Evolutionary conservation across 2,888 invertebrate genomes (phyloP).

Genomic region (Meiosimyza decipiens): DNA sequence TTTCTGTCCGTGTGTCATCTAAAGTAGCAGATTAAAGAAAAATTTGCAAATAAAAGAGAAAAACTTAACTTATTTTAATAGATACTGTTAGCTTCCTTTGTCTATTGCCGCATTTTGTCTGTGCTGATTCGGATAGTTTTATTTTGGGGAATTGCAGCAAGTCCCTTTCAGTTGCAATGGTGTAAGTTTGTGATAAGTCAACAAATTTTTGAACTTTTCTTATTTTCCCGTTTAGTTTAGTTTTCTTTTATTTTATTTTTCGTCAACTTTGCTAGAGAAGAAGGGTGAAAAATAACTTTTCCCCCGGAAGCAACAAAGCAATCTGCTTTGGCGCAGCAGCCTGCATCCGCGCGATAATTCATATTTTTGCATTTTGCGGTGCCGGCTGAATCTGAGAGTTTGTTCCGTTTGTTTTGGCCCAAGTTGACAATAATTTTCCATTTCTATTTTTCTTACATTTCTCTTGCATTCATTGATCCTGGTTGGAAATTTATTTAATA

Average conservation of each 20-base stretch:
- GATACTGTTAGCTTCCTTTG: neutral
- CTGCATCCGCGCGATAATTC: slow-evolving; percentile 6
- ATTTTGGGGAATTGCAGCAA: neutral
- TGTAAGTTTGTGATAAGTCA: slow-evolving; percentile 22
- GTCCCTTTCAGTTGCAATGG: slow-evolving; percentile 1
- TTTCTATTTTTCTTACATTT: neutral
- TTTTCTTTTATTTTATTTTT: no score
- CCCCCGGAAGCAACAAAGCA: no score
- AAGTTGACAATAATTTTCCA: slow-evolving; percentile 17
- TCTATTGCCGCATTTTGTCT: neutral
- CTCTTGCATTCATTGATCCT: slow-evolving; percentile 12
- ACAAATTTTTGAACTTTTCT: neutral
- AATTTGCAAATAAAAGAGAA: neutral
- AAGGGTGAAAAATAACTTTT: no score
- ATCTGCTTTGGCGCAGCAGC: no score
- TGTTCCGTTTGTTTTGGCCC: slow-evolving; percentile 11
- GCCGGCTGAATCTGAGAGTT: neutral
- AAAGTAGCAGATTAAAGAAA: no score
- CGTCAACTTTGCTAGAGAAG: no score
- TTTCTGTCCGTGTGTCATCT: no score
- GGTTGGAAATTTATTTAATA: slow-evolving; percentile 18
- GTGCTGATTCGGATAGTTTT: neutral
- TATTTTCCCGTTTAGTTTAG: neutral
- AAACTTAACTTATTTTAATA: slow-evolving; percentile 22
- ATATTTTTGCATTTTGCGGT: slow-evolving; percentile 12